Percentiles rank a stretch among this genome's conserved stretches.
Conservation (phyloP, 2,888 invertebrate genomes). For the Drosophila helvetica region DNA sequence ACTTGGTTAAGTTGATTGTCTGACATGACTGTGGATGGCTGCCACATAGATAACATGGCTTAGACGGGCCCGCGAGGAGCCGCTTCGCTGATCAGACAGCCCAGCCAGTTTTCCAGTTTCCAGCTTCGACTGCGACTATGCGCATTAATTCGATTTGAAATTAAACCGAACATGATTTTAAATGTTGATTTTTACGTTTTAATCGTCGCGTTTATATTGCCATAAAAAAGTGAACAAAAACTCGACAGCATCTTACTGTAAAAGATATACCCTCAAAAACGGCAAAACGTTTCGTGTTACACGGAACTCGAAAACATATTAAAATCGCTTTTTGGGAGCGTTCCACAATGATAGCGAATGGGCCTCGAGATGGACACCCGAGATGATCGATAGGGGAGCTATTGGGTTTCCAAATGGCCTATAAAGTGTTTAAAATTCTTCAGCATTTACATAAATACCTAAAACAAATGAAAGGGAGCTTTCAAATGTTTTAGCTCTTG, state of each 20-base stretch:
- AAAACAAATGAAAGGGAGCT: conserved; percentile 16
- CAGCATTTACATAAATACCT: conserved; percentile 36
- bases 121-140: conserved; percentile 12
- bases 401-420: conserved; percentile 31
- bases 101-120: conserved; percentile 42
- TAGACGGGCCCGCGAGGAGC: conserved; percentile 12
- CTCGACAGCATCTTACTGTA: conserved; percentile 48
- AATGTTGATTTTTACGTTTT: conserved; percentile 79
- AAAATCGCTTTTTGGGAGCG: conserved; percentile 37
- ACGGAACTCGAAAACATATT: conserved; percentile 53
- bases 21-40: conserved; percentile 75
- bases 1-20: conserved; percentile 78
- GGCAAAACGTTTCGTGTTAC: conserved; percentile 64
- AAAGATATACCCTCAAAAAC: conserved; percentile 28
- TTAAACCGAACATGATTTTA: conserved; percentile 80
- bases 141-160: conserved; percentile 71
- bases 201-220: conserved; percentile 79
- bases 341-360: conserved; percentile 17
- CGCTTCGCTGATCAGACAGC: conserved; percentile 10
- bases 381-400: conserved; percentile 49
- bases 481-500: conserved; percentile 2
- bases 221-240: conserved; percentile 61
- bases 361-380: conserved; percentile 13
- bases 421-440: conserved; percentile 45
- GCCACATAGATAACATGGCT: conserved; percentile 26